Percentiles rank a stretch among this genome's conserved stretches.
Conservation (phyloP, 2,888 invertebrate species). For the Ectobius pallidus region DNA sequence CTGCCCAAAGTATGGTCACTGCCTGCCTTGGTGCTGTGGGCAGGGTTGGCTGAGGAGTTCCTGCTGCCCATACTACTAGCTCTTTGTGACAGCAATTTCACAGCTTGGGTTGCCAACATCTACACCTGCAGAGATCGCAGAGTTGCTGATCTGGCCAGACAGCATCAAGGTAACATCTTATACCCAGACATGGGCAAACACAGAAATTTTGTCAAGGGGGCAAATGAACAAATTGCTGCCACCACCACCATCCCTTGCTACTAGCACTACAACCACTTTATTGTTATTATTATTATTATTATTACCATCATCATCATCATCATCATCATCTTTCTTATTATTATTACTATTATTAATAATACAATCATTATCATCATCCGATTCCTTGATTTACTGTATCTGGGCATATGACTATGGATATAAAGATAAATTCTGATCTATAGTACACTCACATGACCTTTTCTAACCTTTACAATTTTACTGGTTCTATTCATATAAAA, state of each 20-base stretch:
- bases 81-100: constrained; percentile 63
- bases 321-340: not conserved
- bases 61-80: constrained; percentile 63
- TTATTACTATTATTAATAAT: not conserved
- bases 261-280: no score
- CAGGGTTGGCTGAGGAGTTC: constrained; percentile 62
- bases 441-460: no score
- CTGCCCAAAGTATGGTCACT: constrained; percentile 57
- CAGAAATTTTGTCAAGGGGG: no score
- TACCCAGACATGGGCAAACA: not conserved
- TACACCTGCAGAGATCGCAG: constrained; percentile 52
- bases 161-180: constrained; percentile 38
- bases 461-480: no score
- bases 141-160: constrained; percentile 30
- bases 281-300: no score
- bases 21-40: constrained; percentile 62
- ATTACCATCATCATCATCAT: not conserved
- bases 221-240: no score
- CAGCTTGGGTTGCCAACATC: constrained; percentile 61
- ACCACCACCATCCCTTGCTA: not conserved
- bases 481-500: no score
- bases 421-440: no score
- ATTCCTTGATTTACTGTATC: no score
- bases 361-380: no score
- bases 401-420: no score